Base-by-base conservation (phyloP, 1,140 invertebrate genomes). In the Daktulosphaira vitifoliae region DNA sequence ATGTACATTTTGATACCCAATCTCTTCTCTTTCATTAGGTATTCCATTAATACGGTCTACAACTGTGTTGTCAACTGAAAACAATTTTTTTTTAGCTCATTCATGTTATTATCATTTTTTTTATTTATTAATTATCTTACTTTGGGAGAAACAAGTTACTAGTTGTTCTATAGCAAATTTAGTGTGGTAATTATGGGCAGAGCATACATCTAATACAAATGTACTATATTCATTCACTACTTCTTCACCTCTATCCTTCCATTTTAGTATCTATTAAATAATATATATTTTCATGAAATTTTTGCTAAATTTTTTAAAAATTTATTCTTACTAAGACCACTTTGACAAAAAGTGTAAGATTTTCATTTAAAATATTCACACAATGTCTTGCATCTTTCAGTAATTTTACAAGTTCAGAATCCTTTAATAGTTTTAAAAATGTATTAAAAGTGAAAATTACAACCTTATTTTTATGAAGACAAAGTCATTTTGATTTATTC, bases 161-260 rank as follows among this genome's bases (percentile, higher is more conserved):
- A 85, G 74, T 68, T 78, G 80, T 59, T 78, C 76, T 64, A 85
- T 76, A 5, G 80, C 78, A 68, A 77, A 75, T 68, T 80, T 80
- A 50, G 79, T 77, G 73, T 85, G 81, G 71, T 80, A 78, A 68
- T 78, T 81, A 62, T 85, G 82, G 16, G 81, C 78, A 64, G 80
- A 79, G 65, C 84, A 75, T 64, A 86, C 73, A 74, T 85, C 81
- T 53, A 81, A 73, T 18, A 84, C 69, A 71, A 86, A 85, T 51
- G 76, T 76, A 68, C 81, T 78, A 70, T 82, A 86, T 42, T 77
- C 76, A 48, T 72, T 69, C 15, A 79, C 76, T 18, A 79, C 75
- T 66, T 78, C 74, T n/a, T 68, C 18, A 46, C 71, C 74, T 23
- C 79, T 70, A 46, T 76, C 75, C 2, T 71, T 75, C 84, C 84